phyloP scores from a whole-genome alignment of 2,888 invertebrate species.

The Augochlorella aurata region DNA sequence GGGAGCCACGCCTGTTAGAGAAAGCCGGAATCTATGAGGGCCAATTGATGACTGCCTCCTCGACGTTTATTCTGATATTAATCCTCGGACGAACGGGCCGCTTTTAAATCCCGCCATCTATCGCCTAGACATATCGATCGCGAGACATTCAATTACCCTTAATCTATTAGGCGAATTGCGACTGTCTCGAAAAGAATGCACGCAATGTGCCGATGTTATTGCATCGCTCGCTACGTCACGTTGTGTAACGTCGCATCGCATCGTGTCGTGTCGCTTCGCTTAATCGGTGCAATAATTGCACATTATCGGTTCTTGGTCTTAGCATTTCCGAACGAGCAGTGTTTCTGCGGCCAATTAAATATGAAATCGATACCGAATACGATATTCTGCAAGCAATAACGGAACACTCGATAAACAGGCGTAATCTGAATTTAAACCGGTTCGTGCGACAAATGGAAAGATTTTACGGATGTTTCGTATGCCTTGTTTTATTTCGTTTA shows the following conservation, averaged over 20 bases:
- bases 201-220: not conserved
- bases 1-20: slow-evolving; percentile 34
- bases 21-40: slow-evolving; percentile 35
- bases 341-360: not conserved
- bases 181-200: not conserved
- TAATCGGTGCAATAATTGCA: not conserved
- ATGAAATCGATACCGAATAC: not conserved
- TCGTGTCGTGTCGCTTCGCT: not conserved
- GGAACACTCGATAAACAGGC: not conserved
- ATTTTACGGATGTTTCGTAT: not conserved
- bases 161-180: not conserved
- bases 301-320: not conserved
- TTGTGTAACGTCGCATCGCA: too few relatives aligned
- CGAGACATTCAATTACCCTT: not conserved
- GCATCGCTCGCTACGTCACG: not conserved
- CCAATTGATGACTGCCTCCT: slow-evolving; percentile 29
- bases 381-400: not conserved
- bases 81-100: slow-evolving; percentile 22
- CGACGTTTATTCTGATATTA: slow-evolving; percentile 33
- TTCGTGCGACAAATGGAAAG: not conserved
- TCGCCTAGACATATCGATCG: slow-evolving; percentile 9
- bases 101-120: slow-evolving; percentile 12
- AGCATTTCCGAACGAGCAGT: not conserved
- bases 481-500: not conserved
- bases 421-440: not conserved